Evolutionary conservation across 2,888 invertebrate genomes (phyloP), one percentile per base, ranked within the genome.

Genomic region (Poecilus cupreus): DNA sequence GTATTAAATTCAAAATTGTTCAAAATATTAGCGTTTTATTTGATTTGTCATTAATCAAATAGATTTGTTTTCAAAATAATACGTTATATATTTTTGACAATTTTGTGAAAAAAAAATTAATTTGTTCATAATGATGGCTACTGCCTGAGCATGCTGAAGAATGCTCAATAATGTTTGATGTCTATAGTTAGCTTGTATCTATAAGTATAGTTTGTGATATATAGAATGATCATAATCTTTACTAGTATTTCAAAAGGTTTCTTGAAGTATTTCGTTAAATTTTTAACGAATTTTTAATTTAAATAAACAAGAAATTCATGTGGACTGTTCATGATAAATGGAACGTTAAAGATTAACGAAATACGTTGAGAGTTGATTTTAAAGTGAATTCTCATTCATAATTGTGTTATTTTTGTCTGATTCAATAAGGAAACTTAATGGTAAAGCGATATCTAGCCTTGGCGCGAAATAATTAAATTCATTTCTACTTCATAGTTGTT

Each of bases 141-240:
- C 32, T 49, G 51, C 51, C 75, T 5, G 51, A 54, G 75, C 51
- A 75, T 78, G 49, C 6, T 24, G 49, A 68, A 51, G 26, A 60
- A 20, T 77, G 77, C 75, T 81, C 81, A 81, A 75, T 49, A 75
- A 75, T 81, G 81, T 81, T 81, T 64, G 75, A 72, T 81, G 81
- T 81, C 75, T 80, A 49, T 75, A 49, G 75, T 75, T 75, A 75
- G 75, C 75, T 75, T 75, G 51, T 75, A 75, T 18, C 49, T 51
- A 11, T 75, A 75, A 49, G 75, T 75, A 68, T 18, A 68, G 16
- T 68, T 32, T 37, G 16, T 68, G 64, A 1, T 8, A 37, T 16
- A 13, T 18, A 37, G 64, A 68, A 68, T 37, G 20, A 32, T 16
- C 11, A 16, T 39, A 16, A 10, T 0, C 60, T 60, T 60, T 68